Evolutionary conservation across 2,888 invertebrate species (phyloP).

Genomic region (Drosophila differens): DNA sequence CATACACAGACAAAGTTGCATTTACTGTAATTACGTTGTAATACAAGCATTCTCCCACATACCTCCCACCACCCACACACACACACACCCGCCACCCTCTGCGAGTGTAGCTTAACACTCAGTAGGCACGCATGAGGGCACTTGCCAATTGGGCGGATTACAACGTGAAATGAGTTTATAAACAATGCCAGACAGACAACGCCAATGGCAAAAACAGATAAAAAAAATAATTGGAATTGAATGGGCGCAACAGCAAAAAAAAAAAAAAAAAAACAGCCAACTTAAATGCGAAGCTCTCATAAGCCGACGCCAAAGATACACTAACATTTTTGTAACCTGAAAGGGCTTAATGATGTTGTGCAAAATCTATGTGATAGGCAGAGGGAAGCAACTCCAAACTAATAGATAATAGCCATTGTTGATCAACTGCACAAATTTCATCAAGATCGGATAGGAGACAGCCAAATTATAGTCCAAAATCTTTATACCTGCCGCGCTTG

Average conservation of each 20-base stretch:
- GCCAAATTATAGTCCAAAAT: background rate
- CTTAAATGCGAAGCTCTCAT: constrained; percentile 5
- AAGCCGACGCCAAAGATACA: background rate
- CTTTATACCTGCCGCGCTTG: background rate
- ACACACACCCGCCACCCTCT: background rate
- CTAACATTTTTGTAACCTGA: background rate
- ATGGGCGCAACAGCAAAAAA: constrained; percentile 25
- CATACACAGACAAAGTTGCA: constrained; percentile 74
- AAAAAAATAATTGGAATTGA: constrained; percentile 79
- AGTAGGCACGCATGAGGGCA: constrained; percentile 65
- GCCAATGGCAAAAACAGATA: constrained; percentile 61
- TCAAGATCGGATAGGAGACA: background rate
- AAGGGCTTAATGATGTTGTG: no score
- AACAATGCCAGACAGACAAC: constrained; percentile 67
- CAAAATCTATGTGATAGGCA: no score
- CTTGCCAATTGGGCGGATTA: constrained; percentile 78
- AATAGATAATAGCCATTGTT: background rate
- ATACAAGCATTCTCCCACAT: constrained; percentile 42
- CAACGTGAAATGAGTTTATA: constrained; percentile 79
- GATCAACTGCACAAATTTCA: background rate
- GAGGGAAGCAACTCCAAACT: no score
- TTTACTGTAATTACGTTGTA: constrained; percentile 77
- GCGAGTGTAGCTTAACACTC: constrained; percentile 38
- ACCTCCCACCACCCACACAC: background rate
- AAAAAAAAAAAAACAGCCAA: constrained; percentile 7